Evolutionary conservation across 1,140 invertebrate genomes (phyloP).

Genomic region (Diorhabda carinulata): DNA sequence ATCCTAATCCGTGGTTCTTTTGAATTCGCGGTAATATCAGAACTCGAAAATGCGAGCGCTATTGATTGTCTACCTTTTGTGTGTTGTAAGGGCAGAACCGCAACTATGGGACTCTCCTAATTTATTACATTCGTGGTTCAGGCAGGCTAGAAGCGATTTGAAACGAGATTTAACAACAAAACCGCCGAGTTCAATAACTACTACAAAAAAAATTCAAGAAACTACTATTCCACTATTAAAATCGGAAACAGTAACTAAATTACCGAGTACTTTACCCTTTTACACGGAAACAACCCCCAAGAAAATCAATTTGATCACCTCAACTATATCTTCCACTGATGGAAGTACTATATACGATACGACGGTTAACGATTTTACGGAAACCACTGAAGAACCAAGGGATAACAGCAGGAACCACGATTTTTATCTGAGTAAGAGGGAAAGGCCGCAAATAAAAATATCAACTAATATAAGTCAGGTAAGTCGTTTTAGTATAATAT

Average conservation of each 20-base stretch:
- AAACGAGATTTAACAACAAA: slow-evolving; percentile 20
- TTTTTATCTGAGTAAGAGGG: slow-evolving; percentile 43
- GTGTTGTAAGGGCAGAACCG: slow-evolving; percentile 30
- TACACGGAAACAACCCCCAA: slow-evolving; percentile 14
- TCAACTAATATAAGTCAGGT: slow-evolving; percentile 55
- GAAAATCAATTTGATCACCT: slow-evolving; percentile 9
- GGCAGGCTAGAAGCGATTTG: slow-evolving; percentile 35
- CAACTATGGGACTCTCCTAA: slow-evolving; percentile 44
- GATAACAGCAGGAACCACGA: slow-evolving; percentile 47
- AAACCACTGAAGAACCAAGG: slow-evolving; percentile 52
- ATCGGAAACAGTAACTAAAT: slow-evolving; percentile 15
- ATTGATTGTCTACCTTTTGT: slow-evolving; percentile 34
- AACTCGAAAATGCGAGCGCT: slow-evolving; percentile 36
- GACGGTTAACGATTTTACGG: slow-evolving; percentile 39
- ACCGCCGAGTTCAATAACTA: slow-evolving; percentile 15
- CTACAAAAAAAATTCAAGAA: slow-evolving; percentile 19
- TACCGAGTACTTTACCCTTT: slow-evolving; percentile 26
- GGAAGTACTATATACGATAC: slow-evolving; percentile 34
- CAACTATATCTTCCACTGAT: slow-evolving; percentile 16
- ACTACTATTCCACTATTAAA: slow-evolving; percentile 14
- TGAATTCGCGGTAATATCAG: slow-evolving; percentile 9
- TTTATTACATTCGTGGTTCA: slow-evolving; percentile 39
- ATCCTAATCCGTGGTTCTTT: slow-evolving; percentile 27
- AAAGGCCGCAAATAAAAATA: slow-evolving; percentile 55
- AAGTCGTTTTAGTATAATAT: slow-evolving; percentile 35